A percentile compares a stretch with the other conserved stretches of the same genome.
Evolutionary conservation across 2,113 vertebrate species (phyloP).

Genomic region (Melanerpes formicivorus): DNA sequence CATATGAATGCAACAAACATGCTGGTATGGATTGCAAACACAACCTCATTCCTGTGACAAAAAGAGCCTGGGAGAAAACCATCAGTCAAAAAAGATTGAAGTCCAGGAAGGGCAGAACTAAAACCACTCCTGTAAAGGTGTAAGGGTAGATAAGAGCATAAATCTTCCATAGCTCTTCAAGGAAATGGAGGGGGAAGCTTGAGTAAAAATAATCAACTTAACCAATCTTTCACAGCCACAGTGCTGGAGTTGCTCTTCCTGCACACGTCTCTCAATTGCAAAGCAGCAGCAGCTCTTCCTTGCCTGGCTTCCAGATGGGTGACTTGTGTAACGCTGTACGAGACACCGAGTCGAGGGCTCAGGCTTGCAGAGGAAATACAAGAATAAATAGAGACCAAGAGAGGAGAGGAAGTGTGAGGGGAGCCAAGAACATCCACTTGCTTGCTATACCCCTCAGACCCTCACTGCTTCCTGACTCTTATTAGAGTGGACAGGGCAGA

Average conservation of each 20-base stretch:
- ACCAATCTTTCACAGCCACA: not conserved
- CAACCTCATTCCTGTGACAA: not conserved
- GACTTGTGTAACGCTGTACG: not conserved
- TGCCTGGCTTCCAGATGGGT: slow-evolving; percentile 55
- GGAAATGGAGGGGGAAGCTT: not conserved
- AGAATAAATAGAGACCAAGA: slow-evolving; percentile 24
- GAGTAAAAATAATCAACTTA: not conserved
- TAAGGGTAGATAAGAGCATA: not conserved
- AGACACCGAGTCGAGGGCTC: not conserved
- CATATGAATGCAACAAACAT: not conserved
- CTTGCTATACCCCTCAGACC: not conserved
- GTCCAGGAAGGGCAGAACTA: not conserved
- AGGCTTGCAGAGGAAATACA: slow-evolving; percentile 39
- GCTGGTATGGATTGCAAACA: not conserved
- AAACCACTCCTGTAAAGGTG: not conserved
- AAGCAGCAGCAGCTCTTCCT: slow-evolving; percentile 20
- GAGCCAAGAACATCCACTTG: not conserved
- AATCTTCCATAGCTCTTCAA: not conserved
- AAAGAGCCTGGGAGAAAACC: not conserved
- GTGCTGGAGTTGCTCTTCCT: not conserved
- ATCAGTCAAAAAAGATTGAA: not conserved
- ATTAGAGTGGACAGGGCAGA: not conserved
- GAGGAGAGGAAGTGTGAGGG: not conserved
- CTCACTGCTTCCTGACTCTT: not conserved
- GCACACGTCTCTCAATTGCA: not conserved